Conservation (phyloP, 2,888 invertebrate species). For the Apodemia zela region DNA sequence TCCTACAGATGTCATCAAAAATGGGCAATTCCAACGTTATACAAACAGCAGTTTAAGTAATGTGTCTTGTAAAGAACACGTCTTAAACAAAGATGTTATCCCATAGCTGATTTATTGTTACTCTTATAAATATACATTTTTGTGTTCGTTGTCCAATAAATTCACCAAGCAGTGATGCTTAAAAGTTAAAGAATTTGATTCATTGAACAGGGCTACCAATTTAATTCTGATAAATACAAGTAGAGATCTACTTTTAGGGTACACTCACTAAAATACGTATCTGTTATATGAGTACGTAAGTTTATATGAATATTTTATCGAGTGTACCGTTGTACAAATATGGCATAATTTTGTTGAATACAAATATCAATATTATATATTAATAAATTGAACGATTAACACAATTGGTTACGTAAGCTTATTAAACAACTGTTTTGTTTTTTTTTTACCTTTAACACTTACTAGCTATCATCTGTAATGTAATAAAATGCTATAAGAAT, state of each 20-base stretch:
- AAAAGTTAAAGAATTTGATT: conserved; percentile 30
- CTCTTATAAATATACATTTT: conserved; percentile 12
- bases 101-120: conserved; percentile 10
- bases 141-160: conserved; percentile 67
- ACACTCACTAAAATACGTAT: conserved; percentile 11
- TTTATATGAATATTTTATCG: conserved; percentile 6
- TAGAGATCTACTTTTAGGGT: conserved; percentile 14
- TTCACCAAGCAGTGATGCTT: conserved; percentile 45
- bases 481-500: conserved; percentile 81
- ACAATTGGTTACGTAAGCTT: conserved; percentile 54
- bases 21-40: conserved; percentile 10
- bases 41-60: neutral
- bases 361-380: conserved; percentile 21
- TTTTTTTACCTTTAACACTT: conserved; percentile 76
- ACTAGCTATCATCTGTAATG: conserved; percentile 76
- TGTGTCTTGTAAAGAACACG: conserved; percentile 2
- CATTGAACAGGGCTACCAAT: conserved; percentile 33
- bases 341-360: conserved; percentile 20
- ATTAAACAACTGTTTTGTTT: conserved; percentile 61
- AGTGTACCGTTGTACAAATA: conserved; percentile 8
- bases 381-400: conserved; percentile 35
- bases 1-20: conserved; percentile 1
- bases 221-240: conserved; percentile 32
- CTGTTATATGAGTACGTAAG: neutral
- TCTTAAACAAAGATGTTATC: conserved; percentile 1